A percentile compares a stretch with the other conserved stretches of the same genome.
Conservation (phyloP, 2,888 invertebrate genomes). For the Hypomecis punctinalis region DNA sequence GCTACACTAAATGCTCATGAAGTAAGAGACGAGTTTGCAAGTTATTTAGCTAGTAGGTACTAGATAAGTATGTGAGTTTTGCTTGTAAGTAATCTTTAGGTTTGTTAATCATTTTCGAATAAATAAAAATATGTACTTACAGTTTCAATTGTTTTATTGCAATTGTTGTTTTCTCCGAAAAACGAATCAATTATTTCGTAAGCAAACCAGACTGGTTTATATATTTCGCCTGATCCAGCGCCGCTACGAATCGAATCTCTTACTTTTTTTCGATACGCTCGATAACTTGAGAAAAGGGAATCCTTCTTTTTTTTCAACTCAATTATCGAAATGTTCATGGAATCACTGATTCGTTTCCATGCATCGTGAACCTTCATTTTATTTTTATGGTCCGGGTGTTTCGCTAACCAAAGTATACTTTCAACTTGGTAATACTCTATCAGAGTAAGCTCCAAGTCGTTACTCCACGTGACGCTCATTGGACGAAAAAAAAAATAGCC, state of each 20-base stretch:
- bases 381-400: conserved; percentile 28
- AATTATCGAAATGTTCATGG: conserved; percentile 27
- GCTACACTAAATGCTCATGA: too few species aligned
- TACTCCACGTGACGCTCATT: conserved; percentile 18
- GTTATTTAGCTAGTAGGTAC: too few species aligned
- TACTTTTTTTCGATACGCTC: conserved; percentile 17
- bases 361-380: conserved; percentile 33
- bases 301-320: conserved; percentile 5
- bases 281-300: conserved; percentile 5
- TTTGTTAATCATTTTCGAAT: neutral
- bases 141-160: too few species aligned
- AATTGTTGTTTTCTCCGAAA: too few species aligned
- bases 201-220: neutral
- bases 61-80: conserved; percentile 3
- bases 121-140: too few species aligned
- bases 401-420: conserved; percentile 27
- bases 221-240: neutral
- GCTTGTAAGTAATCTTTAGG: conserved; percentile 11
- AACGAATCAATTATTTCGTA: too few species aligned
- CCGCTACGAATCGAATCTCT: neutral
- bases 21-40: too few species aligned
- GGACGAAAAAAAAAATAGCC: neutral
- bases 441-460: conserved; percentile 17
- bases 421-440: conserved; percentile 29
- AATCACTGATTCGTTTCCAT: conserved; percentile 30